Base-by-base conservation (phyloP, 2,888 invertebrate genomes). In the Catocala sponsa region DNA sequence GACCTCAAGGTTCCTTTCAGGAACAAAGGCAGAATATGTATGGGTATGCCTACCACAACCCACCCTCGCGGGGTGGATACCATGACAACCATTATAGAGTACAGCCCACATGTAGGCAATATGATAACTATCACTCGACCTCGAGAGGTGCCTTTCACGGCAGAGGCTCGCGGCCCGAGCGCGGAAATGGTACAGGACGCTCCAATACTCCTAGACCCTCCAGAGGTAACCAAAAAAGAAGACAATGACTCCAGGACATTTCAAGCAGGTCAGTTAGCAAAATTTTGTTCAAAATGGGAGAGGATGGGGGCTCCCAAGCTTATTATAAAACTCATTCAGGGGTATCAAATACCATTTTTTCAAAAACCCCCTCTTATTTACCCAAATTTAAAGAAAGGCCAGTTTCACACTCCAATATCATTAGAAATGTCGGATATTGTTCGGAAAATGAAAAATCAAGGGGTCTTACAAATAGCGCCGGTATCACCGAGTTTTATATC, bases 141-240 rank as follows among this genome's bases (percentile, higher is more conserved):
- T n/a, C n/a, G n/a, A n/a, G n/a, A n/a, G n/a, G n/a, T n/a, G n/a
- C n/a, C n/a, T n/a, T n/a, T n/a, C 58, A 47, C n/a, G 35, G 48
- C 44, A 38, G 56, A 41, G 59, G 56, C 54, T 54, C 59, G 52
- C 52, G 44, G 59, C 49, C 47, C 51, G 32, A 53, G 10, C 12
- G 50, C 32, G 53, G 33, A 12, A 48, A 11, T 33, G 35, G 11
- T n/a, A 35, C 53, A 46, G 55, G 55, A 47, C 43, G 47, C 15
- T 46, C 46, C 33, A 46, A 35, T 11, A 25, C 52, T 42, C 42
- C 13, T 6, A 42, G 13, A 43, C 11, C 11, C 25, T 52, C 52
- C 25, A 42, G 32, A 52, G 42, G 32, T 11, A 7, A 4, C 11
- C 41, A 43, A 42, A 32, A 33, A n/a, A n/a, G n/a, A 12, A 54